Evolutionary conservation across 2,888 invertebrate species (phyloP), one percentile per base, ranked within the genome.

Genomic region (Morpho helenor): DNA sequence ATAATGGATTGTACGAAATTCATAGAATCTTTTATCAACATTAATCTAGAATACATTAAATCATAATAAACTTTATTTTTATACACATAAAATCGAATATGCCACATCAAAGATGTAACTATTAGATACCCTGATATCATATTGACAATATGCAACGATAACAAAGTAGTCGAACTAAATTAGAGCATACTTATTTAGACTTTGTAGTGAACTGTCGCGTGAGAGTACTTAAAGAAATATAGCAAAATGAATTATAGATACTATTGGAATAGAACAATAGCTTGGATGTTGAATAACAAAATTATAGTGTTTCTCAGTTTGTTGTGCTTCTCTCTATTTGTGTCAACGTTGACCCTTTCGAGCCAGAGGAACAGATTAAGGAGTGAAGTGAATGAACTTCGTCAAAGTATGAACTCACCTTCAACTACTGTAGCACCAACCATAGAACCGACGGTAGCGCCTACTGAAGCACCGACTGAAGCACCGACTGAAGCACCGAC

Each of bases 231-330:
- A 8, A 22, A 46, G 52, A 57, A 57, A 62, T 60, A 51, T 43
- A 49, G 56, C 22, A 69, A 65, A 65, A 76, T 80, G 66, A 72
- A 74, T 56, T 82, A 79, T 58, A 75, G 71, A 65, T 85, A 84
- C 63, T 84, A 82, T 52, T 75, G 75, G 0, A 77, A 83, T 23
- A 71, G 73, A 44, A 72, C 74, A 0, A 41, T 82, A 4, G 76
- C 66, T 2, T 89, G 89, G 89, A 79, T 80, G 72, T 45, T 83
- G 47, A 80, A 87, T 46, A 89, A 89, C 63, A 89, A 89, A 70
- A 60, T 80, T 0, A 87, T 89, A 47, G 87, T 89, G 4, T 69
- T 89, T 1, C 69, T 89, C 2, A 70, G 76, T 42, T 57, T 84
- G 6, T 62, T 89, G 2, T 81, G 80, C 0, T 89, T 89, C 59